Conservation (phyloP, 2,113 vertebrate genomes). For the Corythaeola cristata region DNA sequence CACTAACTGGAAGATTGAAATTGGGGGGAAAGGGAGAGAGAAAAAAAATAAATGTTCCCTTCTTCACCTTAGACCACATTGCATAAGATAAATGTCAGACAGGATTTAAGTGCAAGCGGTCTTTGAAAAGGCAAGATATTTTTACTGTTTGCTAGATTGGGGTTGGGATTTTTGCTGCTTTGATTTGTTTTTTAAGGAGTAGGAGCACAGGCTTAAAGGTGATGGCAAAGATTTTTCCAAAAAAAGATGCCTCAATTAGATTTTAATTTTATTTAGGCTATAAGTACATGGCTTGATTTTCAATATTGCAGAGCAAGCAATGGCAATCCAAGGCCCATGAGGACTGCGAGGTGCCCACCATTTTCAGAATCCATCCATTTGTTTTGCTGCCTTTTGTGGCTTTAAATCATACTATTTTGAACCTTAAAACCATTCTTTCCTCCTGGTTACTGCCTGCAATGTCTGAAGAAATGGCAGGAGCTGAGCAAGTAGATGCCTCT, state of each 20-base stretch:
- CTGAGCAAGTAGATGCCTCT: neutral
- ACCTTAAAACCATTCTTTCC: neutral
- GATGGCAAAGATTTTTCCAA: neutral
- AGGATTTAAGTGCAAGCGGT: neutral
- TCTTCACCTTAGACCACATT: neutral
- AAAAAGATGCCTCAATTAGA: neutral
- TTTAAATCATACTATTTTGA: neutral
- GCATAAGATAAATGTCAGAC: neutral
- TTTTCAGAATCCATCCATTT: neutral
- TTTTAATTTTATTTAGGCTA: neutral
- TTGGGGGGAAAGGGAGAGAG: no score
- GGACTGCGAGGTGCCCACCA: neutral
- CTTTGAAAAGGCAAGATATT: neutral
- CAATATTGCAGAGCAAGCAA: neutral
- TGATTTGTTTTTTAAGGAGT: neutral
- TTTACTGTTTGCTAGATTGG: neutral
- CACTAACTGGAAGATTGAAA: neutral
- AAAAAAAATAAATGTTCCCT: neutral
- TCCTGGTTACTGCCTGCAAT: neutral
- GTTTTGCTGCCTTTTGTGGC: neutral
- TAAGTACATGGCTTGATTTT: neutral
- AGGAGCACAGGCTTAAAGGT: neutral
- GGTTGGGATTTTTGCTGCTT: neutral
- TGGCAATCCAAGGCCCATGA: neutral
- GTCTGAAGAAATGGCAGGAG: neutral